Percentiles rank a stretch among this genome's conserved stretches.
Evolutionary conservation across 2,113 vertebrate species (phyloP).

Genomic region (Istiophorus platypterus): DNA sequence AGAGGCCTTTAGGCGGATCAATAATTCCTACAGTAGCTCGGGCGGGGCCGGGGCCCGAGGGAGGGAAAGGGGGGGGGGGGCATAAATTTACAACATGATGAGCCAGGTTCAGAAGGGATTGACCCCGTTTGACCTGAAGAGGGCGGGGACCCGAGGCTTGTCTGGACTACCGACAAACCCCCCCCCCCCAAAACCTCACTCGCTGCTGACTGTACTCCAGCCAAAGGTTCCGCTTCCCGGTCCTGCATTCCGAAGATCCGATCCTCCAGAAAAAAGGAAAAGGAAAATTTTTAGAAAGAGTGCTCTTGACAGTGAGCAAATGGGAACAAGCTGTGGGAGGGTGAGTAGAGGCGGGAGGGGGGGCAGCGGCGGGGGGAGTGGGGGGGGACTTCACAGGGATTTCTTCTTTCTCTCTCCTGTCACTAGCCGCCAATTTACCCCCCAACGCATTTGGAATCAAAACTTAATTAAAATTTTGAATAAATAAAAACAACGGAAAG

Average conservation of each 20-base stretch:
- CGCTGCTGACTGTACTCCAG: constrained; percentile 21
- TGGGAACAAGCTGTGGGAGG: constrained; percentile 27
- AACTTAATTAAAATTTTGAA: constrained; percentile 85
- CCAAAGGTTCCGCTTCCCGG: background rate
- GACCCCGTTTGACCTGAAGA: constrained; percentile 64
- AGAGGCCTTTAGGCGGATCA: constrained; percentile 28
- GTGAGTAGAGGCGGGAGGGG: background rate
- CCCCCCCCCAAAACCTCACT: background rate
- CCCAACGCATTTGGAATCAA: constrained; percentile 74
- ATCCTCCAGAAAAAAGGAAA: background rate
- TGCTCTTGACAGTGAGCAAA: constrained; percentile 54
- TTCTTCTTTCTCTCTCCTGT: constrained; percentile 64
- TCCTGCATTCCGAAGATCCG: constrained; percentile 4
- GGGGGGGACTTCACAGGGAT: constrained; percentile 69
- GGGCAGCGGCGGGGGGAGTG: background rate
- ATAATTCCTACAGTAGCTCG: constrained; percentile 38
- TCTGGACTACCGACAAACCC: background rate
- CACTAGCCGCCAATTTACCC: constrained; percentile 69
- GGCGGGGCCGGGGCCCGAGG: constrained; percentile 41
- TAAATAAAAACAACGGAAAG: constrained; percentile 83
- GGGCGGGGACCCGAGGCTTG: constrained; percentile 15
- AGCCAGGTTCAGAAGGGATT: constrained; percentile 55
- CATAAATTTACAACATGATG: constrained; percentile 60
- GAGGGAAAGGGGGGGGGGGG: background rate
- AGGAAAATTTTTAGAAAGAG: constrained; percentile 26